phyloP scores from a whole-genome alignment of 2,797 vertebrate species.

The Hyperoplus immaculatus region DNA sequence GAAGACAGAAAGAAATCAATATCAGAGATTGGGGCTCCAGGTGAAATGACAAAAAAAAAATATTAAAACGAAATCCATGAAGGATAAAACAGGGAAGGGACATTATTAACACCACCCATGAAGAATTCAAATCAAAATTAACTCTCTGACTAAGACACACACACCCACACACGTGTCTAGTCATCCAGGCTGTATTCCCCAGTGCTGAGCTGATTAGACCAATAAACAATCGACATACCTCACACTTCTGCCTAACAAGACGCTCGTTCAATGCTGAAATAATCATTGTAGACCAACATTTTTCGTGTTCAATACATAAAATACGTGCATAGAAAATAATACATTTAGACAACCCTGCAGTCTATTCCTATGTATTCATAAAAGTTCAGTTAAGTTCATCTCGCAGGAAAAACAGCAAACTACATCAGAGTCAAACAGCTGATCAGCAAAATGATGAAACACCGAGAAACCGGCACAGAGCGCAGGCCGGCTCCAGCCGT shows the following conservation, averaged over 20 bases:
- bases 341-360: not conserved
- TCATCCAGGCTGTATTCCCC: conserved; percentile 10
- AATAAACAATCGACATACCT: conserved; percentile 62
- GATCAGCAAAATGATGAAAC: conserved; percentile 80
- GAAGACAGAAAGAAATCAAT: conserved; percentile 46
- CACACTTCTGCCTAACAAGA: conserved; percentile 38
- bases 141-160: conserved; percentile 34
- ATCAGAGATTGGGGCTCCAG: conserved; percentile 13
- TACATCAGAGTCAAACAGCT: conserved; percentile 62
- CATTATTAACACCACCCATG: conserved; percentile 40
- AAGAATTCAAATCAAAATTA: conserved; percentile 50
- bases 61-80: conserved; percentile 43
- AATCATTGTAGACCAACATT: conserved; percentile 18
- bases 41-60: conserved; percentile 41
- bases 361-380: conserved; percentile 20
- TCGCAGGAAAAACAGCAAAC: conserved; percentile 40
- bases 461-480: conserved; percentile 59
- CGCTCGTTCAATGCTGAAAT: conserved; percentile 53
- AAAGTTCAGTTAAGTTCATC: conserved; percentile 38
- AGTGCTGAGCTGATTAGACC: conserved; percentile 53
- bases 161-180: conserved; percentile 11
- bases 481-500: conserved; percentile 28
- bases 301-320: not conserved
- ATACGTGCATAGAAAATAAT: too few relatives aligned
- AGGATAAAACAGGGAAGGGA: conserved; percentile 29